Conservation (phyloP, 2,113 vertebrate genomes). For the Crotalus viridis region DNA sequence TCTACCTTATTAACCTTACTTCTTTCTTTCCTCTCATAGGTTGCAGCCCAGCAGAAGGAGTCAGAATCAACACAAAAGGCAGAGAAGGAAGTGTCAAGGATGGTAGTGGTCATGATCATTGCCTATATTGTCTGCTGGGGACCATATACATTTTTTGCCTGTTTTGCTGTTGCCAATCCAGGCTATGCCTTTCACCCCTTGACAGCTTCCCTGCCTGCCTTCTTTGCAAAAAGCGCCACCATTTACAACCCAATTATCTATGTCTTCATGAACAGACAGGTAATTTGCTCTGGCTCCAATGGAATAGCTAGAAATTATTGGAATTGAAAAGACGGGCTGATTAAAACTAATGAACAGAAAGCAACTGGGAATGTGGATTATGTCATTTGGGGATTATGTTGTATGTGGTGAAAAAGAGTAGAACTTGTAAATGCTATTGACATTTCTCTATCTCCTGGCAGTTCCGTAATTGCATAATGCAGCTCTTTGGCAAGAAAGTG, state of each 20-base stretch:
- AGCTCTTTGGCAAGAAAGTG: constrained; percentile 85
- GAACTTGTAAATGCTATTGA: background rate
- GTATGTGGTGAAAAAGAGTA: background rate
- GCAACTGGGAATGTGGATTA: background rate
- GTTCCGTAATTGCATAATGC: constrained; percentile 86
- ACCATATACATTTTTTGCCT: constrained; percentile 82
- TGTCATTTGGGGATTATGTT: background rate
- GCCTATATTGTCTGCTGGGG: constrained; percentile 84
- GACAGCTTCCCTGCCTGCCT: constrained; percentile 81
- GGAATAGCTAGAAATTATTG: background rate
- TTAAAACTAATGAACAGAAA: background rate
- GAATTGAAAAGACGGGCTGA: background rate
- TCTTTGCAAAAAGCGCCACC: constrained; percentile 89
- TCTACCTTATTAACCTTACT: background rate
- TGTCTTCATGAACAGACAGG: constrained; percentile 91
- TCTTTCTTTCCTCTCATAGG: constrained; percentile 68
- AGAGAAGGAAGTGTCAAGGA: constrained; percentile 85
- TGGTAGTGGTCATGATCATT: constrained; percentile 84
- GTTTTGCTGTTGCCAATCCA: constrained; percentile 81
- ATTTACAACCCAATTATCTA: constrained; percentile 91
- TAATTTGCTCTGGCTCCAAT: constrained; percentile 32
- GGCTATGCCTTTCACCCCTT: constrained; percentile 86
- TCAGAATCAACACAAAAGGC: constrained; percentile 91
- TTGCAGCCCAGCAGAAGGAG: constrained; percentile 87
- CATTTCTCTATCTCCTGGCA: constrained; percentile 38